phyloP scores from a whole-genome alignment of 2,113 vertebrate species.

The Trichomycterus rosablanca region DNA sequence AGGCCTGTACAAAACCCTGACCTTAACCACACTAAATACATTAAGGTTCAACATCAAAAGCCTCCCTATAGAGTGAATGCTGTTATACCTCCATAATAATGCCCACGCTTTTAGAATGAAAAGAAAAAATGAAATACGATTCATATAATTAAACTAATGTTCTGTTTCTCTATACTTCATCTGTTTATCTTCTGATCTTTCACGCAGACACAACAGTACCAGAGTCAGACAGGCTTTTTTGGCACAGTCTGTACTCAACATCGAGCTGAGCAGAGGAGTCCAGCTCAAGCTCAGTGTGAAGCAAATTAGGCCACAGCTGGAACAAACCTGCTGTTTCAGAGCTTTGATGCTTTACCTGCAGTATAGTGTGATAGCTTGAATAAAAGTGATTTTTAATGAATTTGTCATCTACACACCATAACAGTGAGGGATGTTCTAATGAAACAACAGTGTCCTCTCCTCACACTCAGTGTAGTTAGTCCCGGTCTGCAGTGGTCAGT shows the following conservation, averaged over 20 bases:
- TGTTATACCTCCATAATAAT: too few relatives aligned
- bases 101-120: too few relatives aligned
- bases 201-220: conserved; percentile 45
- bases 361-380: not conserved
- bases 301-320: conserved; percentile 52
- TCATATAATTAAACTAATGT: too few relatives aligned
- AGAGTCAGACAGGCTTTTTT: conserved; percentile 56
- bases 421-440: conserved; percentile 53
- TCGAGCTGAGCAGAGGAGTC: conserved; percentile 45
- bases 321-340: conserved; percentile 25
- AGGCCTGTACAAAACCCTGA: too few relatives aligned
- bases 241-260: conserved; percentile 45
- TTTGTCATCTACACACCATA: conserved; percentile 3
- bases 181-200: too few relatives aligned
- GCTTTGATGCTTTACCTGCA: not conserved
- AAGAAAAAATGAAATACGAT: too few relatives aligned
- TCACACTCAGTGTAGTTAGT: conserved; percentile 40
- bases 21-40: too few relatives aligned
- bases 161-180: too few relatives aligned
- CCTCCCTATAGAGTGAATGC: too few relatives aligned
- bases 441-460: conserved; percentile 45
- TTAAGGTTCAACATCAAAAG: too few relatives aligned
- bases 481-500: too few relatives aligned
- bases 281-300: conserved; percentile 57
- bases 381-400: too few relatives aligned